Conservation (phyloP, 2,113 vertebrate genomes). For the Phoenicopterus ruber region DNA sequence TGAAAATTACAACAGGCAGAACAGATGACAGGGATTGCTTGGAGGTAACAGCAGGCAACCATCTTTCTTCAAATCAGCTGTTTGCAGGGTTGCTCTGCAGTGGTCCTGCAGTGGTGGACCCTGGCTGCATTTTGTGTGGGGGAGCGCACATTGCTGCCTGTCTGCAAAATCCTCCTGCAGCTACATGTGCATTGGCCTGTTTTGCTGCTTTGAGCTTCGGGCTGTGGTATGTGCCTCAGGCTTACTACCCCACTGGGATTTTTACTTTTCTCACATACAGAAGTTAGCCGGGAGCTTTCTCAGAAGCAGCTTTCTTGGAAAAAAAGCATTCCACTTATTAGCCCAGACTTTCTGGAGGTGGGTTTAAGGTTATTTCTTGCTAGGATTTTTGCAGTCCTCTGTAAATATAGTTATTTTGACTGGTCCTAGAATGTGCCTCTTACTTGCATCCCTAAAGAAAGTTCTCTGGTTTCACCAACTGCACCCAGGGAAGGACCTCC, state of each 20-base stretch:
- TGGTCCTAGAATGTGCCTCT: not conserved
- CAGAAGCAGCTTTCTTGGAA: not conserved
- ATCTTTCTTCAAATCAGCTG: not conserved
- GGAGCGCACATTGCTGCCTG: not conserved
- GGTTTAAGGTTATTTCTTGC: not conserved
- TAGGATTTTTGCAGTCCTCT: not conserved
- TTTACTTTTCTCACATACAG: not conserved
- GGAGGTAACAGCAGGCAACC: not conserved
- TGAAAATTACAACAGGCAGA: not conserved
- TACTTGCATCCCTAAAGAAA: not conserved
- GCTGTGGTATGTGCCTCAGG: not conserved
- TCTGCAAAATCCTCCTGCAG: not conserved
- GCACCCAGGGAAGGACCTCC: not conserved
- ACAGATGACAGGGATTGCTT: not conserved
- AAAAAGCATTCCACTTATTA: not conserved
- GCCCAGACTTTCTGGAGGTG: not conserved
- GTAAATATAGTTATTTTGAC: not conserved
- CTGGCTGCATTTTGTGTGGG: not conserved
- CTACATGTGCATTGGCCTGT: not conserved
- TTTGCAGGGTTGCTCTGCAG: not conserved
- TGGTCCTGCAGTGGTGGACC: not conserved
- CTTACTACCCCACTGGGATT: not conserved
- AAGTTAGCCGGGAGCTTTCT: not conserved
- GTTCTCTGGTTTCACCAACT: not conserved
- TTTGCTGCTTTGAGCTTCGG: conserved; percentile 19